Evolutionary conservation across 2,888 invertebrate genomes (phyloP), one percentile per base, ranked within the genome.

Genomic region (Orchesella flavescens): DNA sequence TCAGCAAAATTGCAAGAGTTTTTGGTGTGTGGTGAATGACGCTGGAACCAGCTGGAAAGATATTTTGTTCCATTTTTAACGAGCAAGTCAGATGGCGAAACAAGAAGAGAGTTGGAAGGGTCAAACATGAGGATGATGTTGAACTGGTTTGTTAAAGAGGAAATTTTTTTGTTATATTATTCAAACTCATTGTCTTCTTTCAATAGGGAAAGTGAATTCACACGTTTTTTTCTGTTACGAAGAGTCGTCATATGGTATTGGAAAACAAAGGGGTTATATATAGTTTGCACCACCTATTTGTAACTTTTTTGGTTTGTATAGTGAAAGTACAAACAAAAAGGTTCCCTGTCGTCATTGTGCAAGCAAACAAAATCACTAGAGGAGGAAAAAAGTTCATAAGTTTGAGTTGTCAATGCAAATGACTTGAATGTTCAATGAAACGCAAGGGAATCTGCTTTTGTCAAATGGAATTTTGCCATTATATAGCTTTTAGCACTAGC

Each of bases 41-140:
- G 55, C 24, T 69, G 77, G 65, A 77, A 69, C 44, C 77, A 77
- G 77, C 77, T 77, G 77, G 77, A 77, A 55, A 59, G 55, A 69
- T 77, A 77, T 77, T 69, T 69, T 69, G 21, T 77, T 68, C 76
- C 46, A 55, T 61, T 68, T 76, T 77, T 77, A 77, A 77, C 77
- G 77, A 77, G 77, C 68, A 15, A 53, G 53, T 59, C 77, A 77
- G 59, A 77, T 77, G 77, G 77, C 43, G 46, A 77, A 77, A 77
- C 77, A 77, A 57, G 69, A 75, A 21, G 68, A 72, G 43, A 55
- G 53, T 21, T 55, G 68, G 24, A 69, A 73, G 73, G 73, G 73
- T 73, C 73, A 77, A 69, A 76, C 66, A 57, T 76, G 65, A 66
- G 3, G 34, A 34, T 34, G 34, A 34, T 34, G 34, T 34, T 34